Evolutionary conservation across 2,797 vertebrate genomes (phyloP).

Genomic region (Syndactyla subalaris): DNA sequence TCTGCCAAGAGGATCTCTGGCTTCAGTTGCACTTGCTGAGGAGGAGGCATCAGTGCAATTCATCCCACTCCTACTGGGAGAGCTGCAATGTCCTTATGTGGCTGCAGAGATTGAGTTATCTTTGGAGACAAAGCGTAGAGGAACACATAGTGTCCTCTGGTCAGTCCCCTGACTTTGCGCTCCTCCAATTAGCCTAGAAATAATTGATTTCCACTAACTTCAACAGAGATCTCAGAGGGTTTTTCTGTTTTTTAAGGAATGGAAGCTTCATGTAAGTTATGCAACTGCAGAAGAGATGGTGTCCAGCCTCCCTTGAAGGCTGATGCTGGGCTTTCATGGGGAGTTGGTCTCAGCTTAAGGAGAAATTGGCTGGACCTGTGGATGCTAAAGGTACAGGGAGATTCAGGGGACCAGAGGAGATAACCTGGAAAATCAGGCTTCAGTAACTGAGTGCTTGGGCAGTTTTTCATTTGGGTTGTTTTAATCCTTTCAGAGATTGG

Average conservation of each 20-base stretch:
- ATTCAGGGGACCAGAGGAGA: neutral
- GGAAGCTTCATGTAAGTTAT: neutral
- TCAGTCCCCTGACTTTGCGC: neutral
- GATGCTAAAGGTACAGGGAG: neutral
- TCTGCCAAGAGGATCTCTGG: constrained; percentile 42
- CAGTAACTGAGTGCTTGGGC: neutral
- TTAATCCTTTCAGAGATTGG: neutral
- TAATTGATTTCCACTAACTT: neutral
- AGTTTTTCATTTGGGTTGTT: neutral
- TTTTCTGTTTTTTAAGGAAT: neutral
- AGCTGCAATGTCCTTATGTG: neutral
- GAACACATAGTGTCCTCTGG: neutral
- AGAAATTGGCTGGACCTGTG: neutral
- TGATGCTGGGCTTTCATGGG: neutral
- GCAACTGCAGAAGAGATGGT: neutral
- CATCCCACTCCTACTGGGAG: neutral
- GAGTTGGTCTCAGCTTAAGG: neutral
- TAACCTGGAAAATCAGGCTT: neutral
- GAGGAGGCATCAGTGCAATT: neutral
- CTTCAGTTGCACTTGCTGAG: neutral
- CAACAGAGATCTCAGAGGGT: neutral
- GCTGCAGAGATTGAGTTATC: neutral
- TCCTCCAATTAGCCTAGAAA: neutral
- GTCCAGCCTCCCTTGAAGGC: neutral
- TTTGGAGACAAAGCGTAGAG: neutral